Evolutionary conservation across 2,797 vertebrate genomes (phyloP), one percentile per base, ranked within the genome.

Genomic region (Anguilla obscura): DNA sequence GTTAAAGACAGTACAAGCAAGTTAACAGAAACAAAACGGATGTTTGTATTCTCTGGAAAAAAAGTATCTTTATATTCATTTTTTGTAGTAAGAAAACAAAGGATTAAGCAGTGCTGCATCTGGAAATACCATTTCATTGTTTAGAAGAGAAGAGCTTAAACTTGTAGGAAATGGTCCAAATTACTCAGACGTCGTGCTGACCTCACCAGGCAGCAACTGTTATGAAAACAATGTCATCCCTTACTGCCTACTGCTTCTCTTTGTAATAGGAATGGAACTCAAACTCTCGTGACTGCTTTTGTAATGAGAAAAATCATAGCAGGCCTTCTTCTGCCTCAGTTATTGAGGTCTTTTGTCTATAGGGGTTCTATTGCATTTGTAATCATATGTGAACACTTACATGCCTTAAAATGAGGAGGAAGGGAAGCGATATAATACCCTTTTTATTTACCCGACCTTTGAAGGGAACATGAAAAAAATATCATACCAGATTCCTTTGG

Each of bases 121-220:
- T 85, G 84, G 84, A 85, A 85, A 85, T 85, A 40, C 30, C 30
- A 66, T 85, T 66, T 85, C 10, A 36, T 52, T 85, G 33, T 83
- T 24, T 27, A 66, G 58, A 33, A 45, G 30, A 66, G 58, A 33
- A 21, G 84, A 63, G 84, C 36, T 4, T 63, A 66, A 24, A 58
- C 40, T 30, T 48, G 52, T 14, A 52, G 63, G 63, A n/a, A 85
- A 54, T 52, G 60, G 63, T 30, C 60, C 40, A 86, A 86, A 86
- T 86, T 86, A 86, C 85, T 21, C 63, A 66, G 85, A 69, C 63
- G 27, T 84, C n/a, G 83, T 74, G 52, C 91, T 93, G 90, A 92
- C 88, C 89, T 90, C 91, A 91, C 91, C 90, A 87, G 86, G 69
- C 87, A 87, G n/a, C n/a, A 86, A 86, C 86, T 91, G 89, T 90